Conservation (phyloP, 2,113 vertebrate species). For the Larimichthys crocea region DNA sequence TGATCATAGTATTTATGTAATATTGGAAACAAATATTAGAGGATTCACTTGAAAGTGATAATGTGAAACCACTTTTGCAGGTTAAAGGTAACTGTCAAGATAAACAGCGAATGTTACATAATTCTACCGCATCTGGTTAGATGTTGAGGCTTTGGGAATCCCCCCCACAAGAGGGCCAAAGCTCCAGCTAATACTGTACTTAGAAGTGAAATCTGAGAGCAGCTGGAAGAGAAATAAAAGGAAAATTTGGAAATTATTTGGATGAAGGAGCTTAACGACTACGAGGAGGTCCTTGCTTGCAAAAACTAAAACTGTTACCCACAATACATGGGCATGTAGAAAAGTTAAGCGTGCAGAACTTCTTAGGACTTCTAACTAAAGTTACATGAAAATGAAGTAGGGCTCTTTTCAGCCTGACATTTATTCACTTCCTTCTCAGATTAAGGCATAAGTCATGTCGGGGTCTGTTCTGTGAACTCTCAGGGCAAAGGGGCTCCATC, state of each 20-base stretch:
- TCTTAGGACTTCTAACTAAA: background rate
- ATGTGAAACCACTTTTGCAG: background rate
- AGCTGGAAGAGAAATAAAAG: background rate
- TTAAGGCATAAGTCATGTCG: background rate
- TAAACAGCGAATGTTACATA: background rate
- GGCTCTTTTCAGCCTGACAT: background rate
- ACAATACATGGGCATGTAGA: background rate
- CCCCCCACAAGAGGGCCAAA: constrained; percentile 29
- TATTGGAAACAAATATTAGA: background rate
- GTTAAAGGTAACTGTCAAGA: background rate
- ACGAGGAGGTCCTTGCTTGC: background rate
- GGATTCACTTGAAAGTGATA: background rate
- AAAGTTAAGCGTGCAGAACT: background rate
- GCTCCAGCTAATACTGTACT: constrained; percentile 27
- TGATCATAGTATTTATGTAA: background rate
- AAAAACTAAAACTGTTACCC: background rate
- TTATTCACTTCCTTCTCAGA: constrained; percentile 34
- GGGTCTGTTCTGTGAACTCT: constrained; percentile 37
- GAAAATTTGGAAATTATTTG: background rate
- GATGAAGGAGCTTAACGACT: constrained; percentile 12
- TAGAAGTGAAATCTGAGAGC: constrained; percentile 67
- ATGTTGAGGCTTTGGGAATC: constrained; percentile 33
- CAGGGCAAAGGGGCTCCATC: constrained; percentile 2
- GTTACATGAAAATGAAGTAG: background rate
- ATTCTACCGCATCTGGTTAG: constrained; percentile 8